These are phyloP conservation scores for Galeopsomyia nigrocyanea DNA, from an alignment of 2,888 invertebrate genomes.

Conservation along the genomic window DNA sequence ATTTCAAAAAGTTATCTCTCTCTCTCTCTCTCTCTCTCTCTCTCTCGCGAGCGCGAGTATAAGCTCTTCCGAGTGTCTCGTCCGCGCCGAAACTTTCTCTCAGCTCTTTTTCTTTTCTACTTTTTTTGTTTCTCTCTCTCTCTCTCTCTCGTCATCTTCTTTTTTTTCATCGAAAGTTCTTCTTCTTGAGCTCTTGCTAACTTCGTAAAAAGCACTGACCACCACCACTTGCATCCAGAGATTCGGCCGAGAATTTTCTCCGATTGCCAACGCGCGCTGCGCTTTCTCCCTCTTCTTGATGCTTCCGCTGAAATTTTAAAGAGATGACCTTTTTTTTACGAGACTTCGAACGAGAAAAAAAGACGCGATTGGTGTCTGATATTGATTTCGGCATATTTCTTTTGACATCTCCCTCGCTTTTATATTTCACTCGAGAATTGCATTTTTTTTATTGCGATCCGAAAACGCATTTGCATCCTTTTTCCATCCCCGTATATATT, in stretches of 20 bases:
- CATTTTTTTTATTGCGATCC: not conserved
- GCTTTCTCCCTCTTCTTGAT: not conserved
- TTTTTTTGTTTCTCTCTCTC: not conserved
- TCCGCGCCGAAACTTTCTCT: slow-evolving; percentile 39
- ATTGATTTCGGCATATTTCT: no score
- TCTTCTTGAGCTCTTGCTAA: slow-evolving; percentile 27
- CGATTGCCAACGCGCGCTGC: slow-evolving; percentile 38
- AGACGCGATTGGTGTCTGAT: no score
- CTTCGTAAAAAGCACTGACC: slow-evolving; percentile 46
- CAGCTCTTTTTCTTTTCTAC: not conserved
- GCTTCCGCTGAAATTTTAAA: slow-evolving; percentile 42
- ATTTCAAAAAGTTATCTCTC: slow-evolving; percentile 52
- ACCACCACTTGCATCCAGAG: slow-evolving; percentile 41
- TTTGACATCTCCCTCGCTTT: not conserved
- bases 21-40: not conserved
- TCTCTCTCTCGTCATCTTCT: slow-evolving; percentile 4
- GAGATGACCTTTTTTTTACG: slow-evolving; percentile 24
- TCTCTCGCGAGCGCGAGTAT: slow-evolving; percentile 11
- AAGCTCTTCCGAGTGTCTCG: slow-evolving; percentile 43
- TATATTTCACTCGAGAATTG: not conserved
- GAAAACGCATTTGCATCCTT: no score
- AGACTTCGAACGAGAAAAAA: no score
- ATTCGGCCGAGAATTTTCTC: slow-evolving; percentile 45
- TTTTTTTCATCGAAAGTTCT: slow-evolving; percentile 14
- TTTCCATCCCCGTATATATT: no score